Conservation (phyloP, 2,113 vertebrate genomes). For the Heterochromis multidens region DNA sequence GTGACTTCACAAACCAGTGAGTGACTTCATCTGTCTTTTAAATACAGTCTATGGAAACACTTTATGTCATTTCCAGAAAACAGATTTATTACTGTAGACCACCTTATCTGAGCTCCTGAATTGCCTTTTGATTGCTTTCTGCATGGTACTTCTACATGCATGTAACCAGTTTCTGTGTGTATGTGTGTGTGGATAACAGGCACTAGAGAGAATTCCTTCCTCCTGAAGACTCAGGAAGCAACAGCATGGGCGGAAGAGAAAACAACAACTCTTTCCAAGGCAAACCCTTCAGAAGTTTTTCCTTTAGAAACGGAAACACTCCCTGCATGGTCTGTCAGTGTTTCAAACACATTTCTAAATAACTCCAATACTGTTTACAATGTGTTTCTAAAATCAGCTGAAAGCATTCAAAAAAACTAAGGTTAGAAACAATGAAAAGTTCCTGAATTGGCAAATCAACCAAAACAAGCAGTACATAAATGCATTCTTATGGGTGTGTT, state of each 20-base stretch:
- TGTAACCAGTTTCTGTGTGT: neutral
- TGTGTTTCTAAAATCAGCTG: slow-evolving; percentile 14
- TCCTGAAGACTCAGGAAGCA: slow-evolving; percentile 60
- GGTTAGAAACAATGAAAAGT: neutral
- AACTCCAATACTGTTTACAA: slow-evolving; percentile 16
- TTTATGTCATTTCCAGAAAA: neutral
- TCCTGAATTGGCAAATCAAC: neutral
- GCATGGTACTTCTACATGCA: neutral
- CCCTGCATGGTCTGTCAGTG: neutral
- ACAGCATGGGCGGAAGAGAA: slow-evolving; percentile 59
- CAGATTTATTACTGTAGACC: neutral
- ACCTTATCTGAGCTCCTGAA: neutral
- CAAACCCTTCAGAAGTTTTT: slow-evolving; percentile 40
- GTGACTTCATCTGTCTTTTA: too few relatives aligned
- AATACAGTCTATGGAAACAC: neutral
- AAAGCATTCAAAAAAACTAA: neutral
- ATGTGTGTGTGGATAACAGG: slow-evolving; percentile 27
- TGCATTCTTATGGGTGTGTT: neutral
- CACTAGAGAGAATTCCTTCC: slow-evolving; percentile 67
- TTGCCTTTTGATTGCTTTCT: neutral
- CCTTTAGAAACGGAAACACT: slow-evolving; percentile 45
- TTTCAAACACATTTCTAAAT: slow-evolving; percentile 9
- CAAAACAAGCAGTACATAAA: neutral
- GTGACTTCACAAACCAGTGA: too few relatives aligned
- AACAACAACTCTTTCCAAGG: slow-evolving; percentile 61